Percentiles rank a stretch among this genome's conserved stretches.
phyloP scores from a whole-genome alignment of 2,113 vertebrate species.

The Cygnus atratus region DNA sequence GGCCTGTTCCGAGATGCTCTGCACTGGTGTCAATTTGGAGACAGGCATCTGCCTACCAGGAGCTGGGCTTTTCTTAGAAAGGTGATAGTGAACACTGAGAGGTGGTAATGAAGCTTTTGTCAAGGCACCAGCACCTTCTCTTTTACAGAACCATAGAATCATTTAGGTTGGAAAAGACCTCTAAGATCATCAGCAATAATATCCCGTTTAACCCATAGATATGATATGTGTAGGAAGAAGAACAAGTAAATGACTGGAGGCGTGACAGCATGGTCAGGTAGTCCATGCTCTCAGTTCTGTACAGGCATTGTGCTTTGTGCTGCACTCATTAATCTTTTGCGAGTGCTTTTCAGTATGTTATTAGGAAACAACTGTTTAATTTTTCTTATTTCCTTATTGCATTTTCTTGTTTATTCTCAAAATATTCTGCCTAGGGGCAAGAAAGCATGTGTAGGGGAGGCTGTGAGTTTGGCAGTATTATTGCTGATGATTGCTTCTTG shows the following conservation, averaged over 20 bases:
- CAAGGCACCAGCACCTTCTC: neutral
- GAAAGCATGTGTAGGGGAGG: neutral
- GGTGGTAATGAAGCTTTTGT: neutral
- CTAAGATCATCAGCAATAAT: neutral
- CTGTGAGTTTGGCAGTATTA: neutral
- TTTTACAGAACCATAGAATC: neutral
- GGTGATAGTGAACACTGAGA: neutral
- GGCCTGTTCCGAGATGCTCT: neutral
- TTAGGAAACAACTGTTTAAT: constrained; percentile 18
- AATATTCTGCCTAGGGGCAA: neutral
- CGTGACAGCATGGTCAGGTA: neutral
- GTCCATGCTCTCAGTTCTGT: neutral
- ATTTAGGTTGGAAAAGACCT: too few species aligned
- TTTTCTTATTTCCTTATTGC: neutral
- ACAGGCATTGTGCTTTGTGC: neutral
- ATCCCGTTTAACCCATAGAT: neutral
- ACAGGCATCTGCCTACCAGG: neutral
- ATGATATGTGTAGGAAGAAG: neutral
- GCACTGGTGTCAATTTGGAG: neutral
- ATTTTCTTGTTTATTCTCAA: neutral
- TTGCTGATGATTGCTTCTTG: neutral
- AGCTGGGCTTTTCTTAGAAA: neutral
- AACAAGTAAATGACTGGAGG: neutral
- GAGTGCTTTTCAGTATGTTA: neutral
- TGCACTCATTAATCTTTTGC: neutral